These are phyloP conservation scores for Mesembrinibis cayennensis DNA, from an alignment of 2,113 vertebrate genomes.

Conservation along the genomic window DNA sequence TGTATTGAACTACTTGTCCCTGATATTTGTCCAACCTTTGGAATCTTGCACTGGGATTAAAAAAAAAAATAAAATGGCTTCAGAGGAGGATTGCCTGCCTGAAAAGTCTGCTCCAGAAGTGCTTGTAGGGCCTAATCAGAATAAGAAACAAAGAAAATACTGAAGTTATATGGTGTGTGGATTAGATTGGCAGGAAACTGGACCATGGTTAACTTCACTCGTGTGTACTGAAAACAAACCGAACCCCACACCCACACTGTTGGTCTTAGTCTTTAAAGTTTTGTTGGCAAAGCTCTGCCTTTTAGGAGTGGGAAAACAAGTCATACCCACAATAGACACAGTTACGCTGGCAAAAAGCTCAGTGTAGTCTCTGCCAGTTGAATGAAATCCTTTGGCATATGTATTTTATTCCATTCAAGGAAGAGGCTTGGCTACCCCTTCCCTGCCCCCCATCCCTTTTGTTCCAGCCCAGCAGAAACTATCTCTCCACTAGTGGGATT, in stretches of 20 bases:
- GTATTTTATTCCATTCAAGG: neutral
- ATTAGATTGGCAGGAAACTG: constrained; percentile 28
- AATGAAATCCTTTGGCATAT: neutral
- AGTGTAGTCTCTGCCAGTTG: neutral
- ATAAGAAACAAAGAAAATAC: neutral
- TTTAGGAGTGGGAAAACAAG: constrained; percentile 43
- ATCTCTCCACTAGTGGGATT: neutral
- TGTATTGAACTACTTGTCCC: neutral
- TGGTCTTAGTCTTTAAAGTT: constrained; percentile 47
- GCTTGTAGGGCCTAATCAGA: neutral
- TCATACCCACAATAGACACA: constrained; percentile 20
- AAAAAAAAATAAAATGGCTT: neutral
- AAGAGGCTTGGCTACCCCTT: neutral
- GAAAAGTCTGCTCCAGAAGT: neutral
- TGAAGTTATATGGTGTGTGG: neutral
- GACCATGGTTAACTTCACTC: neutral
- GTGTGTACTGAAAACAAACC: neutral
- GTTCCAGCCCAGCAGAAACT: neutral
- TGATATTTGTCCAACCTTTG: neutral
- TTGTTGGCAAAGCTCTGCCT: constrained; percentile 45
- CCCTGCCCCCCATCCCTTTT: neutral
- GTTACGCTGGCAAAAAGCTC: constrained; percentile 8
- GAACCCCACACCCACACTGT: neutral
- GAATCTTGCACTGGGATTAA: neutral
- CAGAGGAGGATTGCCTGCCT: neutral